Conservation (phyloP, 2,888 invertebrate genomes). For the Capitulum mitella region DNA sequence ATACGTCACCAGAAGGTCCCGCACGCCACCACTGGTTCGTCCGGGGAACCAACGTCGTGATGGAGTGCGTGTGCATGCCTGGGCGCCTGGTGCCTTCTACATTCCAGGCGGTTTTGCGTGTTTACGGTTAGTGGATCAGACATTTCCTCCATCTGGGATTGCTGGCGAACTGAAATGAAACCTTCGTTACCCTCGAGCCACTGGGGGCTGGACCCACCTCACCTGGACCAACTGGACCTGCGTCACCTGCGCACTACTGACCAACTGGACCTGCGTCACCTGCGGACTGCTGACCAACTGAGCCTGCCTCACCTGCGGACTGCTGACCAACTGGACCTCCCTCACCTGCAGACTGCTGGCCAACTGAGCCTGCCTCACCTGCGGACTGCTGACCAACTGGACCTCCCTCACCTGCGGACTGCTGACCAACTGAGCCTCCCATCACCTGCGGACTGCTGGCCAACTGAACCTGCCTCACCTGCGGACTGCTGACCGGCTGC, state of each 20-base stretch:
- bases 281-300: not conserved
- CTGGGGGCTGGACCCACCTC: slow-evolving; percentile 49
- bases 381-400: slow-evolving; percentile 60
- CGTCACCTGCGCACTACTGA: not conserved
- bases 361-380: slow-evolving; percentile 60
- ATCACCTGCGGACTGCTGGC: not conserved
- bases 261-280: not conserved
- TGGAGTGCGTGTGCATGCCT: too few relatives aligned
- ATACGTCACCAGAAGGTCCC: too few relatives aligned
- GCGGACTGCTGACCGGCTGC: slow-evolving; percentile 26
- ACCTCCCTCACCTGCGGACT: not conserved
- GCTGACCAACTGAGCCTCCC: not conserved
- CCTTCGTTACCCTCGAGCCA: slow-evolving; percentile 46
- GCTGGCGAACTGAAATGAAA: not conserved
- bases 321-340: slow-evolving; percentile 47
- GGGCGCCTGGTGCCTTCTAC: too few relatives aligned
- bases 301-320: not conserved
- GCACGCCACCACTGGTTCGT: too few relatives aligned
- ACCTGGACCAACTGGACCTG: slow-evolving; percentile 50
- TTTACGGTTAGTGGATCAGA: too few relatives aligned
- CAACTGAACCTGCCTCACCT: not conserved
- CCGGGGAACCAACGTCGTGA: too few relatives aligned
- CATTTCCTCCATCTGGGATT: slow-evolving; percentile 43
- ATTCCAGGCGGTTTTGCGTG: too few relatives aligned
- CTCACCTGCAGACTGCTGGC: not conserved